phyloP scores from a whole-genome alignment of 2,113 vertebrate genomes.

The Meles meles region DNA sequence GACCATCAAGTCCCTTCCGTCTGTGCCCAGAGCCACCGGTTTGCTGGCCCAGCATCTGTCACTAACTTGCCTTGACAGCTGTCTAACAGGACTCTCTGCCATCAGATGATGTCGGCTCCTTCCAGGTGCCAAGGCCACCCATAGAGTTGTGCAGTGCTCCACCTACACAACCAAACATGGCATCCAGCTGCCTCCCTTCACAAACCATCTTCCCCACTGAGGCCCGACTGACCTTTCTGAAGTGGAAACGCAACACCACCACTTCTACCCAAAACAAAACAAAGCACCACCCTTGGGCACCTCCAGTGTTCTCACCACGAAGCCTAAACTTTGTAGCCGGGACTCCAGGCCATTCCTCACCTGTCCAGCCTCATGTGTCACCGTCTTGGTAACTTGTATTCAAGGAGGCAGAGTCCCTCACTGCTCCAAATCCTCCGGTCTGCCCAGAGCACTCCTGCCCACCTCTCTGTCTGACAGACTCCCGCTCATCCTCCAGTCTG shows the following conservation, averaged over 20 bases:
- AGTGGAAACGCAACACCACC: background rate
- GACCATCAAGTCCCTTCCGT: background rate
- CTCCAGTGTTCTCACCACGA: background rate
- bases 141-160: background rate
- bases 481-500: background rate
- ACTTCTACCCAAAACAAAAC: background rate
- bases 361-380: background rate
- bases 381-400: background rate
- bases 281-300: too few species aligned
- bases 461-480: background rate
- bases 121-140: background rate
- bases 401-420: background rate
- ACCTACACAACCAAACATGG: background rate
- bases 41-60: background rate
- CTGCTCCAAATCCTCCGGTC: background rate
- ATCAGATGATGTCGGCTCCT: background rate
- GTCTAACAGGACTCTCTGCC: background rate
- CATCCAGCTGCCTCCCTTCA: background rate
- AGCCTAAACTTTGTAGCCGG: background rate
- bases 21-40: too few species aligned
- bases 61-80: background rate
- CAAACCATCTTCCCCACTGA: background rate
- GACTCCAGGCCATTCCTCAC: background rate
- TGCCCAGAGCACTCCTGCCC: too few species aligned
- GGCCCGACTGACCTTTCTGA: background rate